Percentiles rank a stretch among this genome's conserved stretches.
phyloP scores from a whole-genome alignment of 2,113 vertebrate genomes.

The Romanogobio albipinnatus region DNA sequence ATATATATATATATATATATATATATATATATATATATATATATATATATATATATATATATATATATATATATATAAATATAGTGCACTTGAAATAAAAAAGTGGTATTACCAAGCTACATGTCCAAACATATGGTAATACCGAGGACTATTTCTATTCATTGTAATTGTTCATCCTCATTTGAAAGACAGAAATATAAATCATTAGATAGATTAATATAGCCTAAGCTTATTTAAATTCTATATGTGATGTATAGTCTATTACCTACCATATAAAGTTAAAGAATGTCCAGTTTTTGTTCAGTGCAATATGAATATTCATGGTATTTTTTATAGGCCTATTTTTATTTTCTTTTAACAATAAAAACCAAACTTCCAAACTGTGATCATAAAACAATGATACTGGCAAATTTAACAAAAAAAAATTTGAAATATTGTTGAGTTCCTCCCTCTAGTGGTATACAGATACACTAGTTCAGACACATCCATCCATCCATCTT shows the following conservation, averaged over 20 bases:
- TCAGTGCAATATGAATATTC: background rate
- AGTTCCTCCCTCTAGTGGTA: slow-evolving; percentile 42
- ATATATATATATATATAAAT: no score
- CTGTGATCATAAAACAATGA: background rate
- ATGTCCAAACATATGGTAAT: background rate
- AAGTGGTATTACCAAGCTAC: background rate
- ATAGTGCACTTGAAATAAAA: background rate
- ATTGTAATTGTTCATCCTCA: background rate
- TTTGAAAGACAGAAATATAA: background rate
- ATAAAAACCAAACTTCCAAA: background rate
- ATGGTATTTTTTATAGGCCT: background rate
- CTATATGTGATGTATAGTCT: no score
- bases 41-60: no score
- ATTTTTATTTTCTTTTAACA: background rate
- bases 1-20: no score
- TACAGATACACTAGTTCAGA: background rate
- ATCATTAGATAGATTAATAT: background rate
- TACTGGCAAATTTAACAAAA: background rate
- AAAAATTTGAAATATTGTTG: slow-evolving; percentile 24
- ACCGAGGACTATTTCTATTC: background rate
- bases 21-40: no score
- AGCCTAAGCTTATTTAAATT: background rate
- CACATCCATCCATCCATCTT: no score
- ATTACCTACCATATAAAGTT: no score
- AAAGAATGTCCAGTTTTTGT: background rate